phyloP scores from a whole-genome alignment of 2,797 vertebrate species.

The Ciconia nigra region DNA sequence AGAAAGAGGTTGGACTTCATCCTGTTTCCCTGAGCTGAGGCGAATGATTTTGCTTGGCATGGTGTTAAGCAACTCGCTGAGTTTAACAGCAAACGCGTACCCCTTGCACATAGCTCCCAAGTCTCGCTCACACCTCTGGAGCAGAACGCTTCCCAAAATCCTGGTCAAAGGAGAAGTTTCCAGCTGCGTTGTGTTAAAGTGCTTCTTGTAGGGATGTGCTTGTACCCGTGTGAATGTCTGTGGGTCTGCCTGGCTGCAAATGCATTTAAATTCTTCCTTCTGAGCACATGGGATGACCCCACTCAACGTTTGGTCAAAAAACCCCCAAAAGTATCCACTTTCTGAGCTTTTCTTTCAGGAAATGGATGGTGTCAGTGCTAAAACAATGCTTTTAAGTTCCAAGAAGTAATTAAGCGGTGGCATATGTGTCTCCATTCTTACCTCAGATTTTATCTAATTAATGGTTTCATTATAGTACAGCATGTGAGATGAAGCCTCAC shows the following conservation, averaged over 20 bases:
- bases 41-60: not conserved
- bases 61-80: not conserved
- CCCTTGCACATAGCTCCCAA: not conserved
- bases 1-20: not conserved
- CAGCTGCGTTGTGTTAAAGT: not conserved
- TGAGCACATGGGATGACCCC: not conserved
- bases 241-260: not conserved
- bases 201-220: not conserved
- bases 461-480: not conserved
- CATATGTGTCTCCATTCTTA: not conserved
- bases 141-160: not conserved
- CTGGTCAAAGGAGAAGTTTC: not conserved
- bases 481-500: not conserved
- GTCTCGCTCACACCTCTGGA: not conserved
- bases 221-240: rapidly evolving
- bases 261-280: not conserved
- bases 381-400: not conserved
- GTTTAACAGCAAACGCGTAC: not conserved
- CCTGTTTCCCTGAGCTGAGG: not conserved
- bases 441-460: not conserved
- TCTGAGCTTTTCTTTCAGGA: not conserved
- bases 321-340: not conserved
- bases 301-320: not conserved
- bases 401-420: not conserved
- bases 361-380: not conserved